Evolutionary conservation across 1,140 invertebrate species (phyloP).

Genomic region (Proctacanthus coquilletti): DNA sequence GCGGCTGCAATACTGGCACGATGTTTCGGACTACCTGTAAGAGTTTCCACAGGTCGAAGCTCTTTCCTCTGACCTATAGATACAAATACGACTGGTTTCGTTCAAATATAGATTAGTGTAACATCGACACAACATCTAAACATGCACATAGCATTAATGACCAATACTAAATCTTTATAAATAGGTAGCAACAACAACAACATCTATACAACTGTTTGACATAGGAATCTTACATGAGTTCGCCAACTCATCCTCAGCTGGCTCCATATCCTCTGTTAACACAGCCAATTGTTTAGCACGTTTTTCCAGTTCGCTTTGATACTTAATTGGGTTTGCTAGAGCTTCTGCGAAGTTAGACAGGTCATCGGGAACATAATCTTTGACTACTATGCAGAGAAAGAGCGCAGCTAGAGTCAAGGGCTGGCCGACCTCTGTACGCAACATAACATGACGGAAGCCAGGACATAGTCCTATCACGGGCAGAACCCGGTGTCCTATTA

Average conservation of each 20-base stretch:
- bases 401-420: constrained; percentile 77
- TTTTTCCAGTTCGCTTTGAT: constrained; percentile 87
- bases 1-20: constrained; percentile 27
- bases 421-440: constrained; percentile 88
- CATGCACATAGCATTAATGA: too few species aligned
- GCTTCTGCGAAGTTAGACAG: constrained; percentile 90
- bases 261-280: constrained; percentile 67
- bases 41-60: constrained; percentile 20
- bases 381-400: constrained; percentile 85
- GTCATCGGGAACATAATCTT: constrained; percentile 94
- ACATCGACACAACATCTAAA: not conserved
- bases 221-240: constrained; percentile 31
- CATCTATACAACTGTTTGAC: too few species aligned
- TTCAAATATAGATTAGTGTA: constrained; percentile 5
- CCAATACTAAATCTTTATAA: too few species aligned
- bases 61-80: constrained; percentile 31
- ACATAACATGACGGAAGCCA: constrained; percentile 75
- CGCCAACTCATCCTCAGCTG: constrained; percentile 29
- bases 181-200: too few species aligned
- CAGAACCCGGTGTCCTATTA: constrained; percentile 90
- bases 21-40: constrained; percentile 30
- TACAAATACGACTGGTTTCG: constrained; percentile 26
- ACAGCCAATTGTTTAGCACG: constrained; percentile 78
- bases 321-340: constrained; percentile 93
- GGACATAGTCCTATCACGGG: constrained; percentile 92